phyloP scores from a whole-genome alignment of 2,797 vertebrate genomes.

The Amphiprion clarkii region DNA sequence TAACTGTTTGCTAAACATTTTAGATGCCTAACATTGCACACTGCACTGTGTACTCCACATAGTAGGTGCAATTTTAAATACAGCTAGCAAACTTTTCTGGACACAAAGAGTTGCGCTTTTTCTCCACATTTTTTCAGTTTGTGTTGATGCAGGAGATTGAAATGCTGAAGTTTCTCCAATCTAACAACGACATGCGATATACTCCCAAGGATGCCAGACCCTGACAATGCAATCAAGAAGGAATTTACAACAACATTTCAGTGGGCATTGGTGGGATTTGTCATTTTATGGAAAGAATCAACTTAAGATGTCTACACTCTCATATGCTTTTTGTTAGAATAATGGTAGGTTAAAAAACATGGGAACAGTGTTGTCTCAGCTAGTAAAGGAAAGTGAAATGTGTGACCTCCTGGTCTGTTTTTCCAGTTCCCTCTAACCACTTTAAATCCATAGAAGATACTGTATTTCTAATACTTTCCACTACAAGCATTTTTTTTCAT shows the following conservation, averaged over 20 bases:
- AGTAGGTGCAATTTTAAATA: conserved; percentile 23
- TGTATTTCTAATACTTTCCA: no score
- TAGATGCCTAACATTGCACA: neutral
- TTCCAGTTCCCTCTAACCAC: no score
- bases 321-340: neutral
- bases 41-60: conserved; percentile 1
- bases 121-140: neutral
- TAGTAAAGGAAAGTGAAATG: no score
- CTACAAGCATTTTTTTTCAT: no score
- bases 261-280: neutral
- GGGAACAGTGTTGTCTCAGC: no score
- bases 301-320: neutral
- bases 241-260: neutral
- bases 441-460: no score
- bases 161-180: neutral
- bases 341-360: no score
- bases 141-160: neutral
- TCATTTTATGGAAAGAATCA: neutral
- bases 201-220: neutral
- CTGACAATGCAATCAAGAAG: neutral
- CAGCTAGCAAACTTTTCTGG: neutral
- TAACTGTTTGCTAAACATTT: neutral
- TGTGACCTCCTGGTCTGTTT: no score
- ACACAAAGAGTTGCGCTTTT: neutral
- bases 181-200: no score